These are phyloP conservation scores for Potamarius usumacintae DNA, from an alignment of 2,113 vertebrate genomes.

Conservation along the genomic window DNA sequence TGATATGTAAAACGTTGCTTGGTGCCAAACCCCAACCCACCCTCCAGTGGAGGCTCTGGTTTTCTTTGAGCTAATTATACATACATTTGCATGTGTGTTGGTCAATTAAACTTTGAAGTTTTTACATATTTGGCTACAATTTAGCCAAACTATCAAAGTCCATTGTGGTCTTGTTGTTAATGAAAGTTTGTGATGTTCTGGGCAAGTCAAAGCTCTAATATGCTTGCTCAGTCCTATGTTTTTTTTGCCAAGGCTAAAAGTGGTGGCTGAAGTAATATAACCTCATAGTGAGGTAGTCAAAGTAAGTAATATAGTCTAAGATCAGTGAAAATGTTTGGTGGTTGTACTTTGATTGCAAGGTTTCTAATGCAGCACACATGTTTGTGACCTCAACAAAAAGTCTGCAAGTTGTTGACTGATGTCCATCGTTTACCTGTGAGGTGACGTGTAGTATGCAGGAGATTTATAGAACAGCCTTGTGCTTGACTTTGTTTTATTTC, in stretches of 20 bases:
- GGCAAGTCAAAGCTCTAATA: background rate
- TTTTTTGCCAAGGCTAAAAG: background rate
- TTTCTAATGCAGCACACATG: background rate
- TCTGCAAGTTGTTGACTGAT: background rate
- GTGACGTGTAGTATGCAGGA: background rate
- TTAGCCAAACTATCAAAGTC: background rate
- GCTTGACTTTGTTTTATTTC: background rate
- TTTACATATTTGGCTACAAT: background rate
- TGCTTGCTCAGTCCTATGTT: no score
- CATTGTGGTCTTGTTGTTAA: background rate
- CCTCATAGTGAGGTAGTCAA: background rate
- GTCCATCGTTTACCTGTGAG: background rate
- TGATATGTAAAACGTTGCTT: background rate
- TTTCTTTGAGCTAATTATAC: background rate
- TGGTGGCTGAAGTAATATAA: background rate
- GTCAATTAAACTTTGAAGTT: background rate
- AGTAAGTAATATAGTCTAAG: background rate
- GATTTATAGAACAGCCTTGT: background rate
- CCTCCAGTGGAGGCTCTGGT: background rate
- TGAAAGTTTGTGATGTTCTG: background rate
- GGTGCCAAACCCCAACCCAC: no score
- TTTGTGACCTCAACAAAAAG: background rate
- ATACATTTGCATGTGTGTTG: background rate
- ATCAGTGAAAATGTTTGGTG: background rate
- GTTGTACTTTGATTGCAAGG: background rate